Conservation (phyloP, 2,113 vertebrate species). For the Oreochromis spilurus region DNA sequence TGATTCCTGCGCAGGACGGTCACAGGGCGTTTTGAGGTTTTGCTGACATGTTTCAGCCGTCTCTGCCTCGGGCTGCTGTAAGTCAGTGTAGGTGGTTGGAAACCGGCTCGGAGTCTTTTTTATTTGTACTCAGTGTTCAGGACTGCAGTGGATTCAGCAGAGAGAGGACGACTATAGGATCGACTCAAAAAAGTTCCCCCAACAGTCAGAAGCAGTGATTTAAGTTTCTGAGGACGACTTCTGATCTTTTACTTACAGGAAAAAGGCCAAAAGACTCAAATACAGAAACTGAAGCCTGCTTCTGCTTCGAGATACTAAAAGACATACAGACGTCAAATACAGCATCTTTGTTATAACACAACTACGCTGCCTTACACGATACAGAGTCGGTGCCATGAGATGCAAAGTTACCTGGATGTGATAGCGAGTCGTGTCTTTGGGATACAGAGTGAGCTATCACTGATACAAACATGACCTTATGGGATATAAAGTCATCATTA, state of each 20-base stretch:
- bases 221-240: background rate
- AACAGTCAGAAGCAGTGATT: background rate
- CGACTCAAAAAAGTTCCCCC: background rate
- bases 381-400: background rate
- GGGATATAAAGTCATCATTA: background rate
- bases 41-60: background rate
- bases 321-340: background rate
- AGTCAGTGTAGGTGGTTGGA: background rate
- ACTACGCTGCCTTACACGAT: background rate
- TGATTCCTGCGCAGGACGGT: background rate
- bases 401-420: background rate
- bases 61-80: background rate
- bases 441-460: background rate
- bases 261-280: background rate
- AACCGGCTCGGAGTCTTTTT: background rate
- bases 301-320: background rate
- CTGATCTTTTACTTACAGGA: background rate
- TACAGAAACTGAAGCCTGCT: background rate
- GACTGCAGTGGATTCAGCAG: background rate
- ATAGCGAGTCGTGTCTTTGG: background rate
- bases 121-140: background rate
- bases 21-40: background rate
- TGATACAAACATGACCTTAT: background rate
- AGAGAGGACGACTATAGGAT: background rate
- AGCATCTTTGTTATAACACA: background rate